A percentile compares a stretch with the other conserved stretches of the same genome.
Evolutionary conservation across 2,797 vertebrate genomes (phyloP).

Genomic region (Scomberomorus guttatus): DNA sequence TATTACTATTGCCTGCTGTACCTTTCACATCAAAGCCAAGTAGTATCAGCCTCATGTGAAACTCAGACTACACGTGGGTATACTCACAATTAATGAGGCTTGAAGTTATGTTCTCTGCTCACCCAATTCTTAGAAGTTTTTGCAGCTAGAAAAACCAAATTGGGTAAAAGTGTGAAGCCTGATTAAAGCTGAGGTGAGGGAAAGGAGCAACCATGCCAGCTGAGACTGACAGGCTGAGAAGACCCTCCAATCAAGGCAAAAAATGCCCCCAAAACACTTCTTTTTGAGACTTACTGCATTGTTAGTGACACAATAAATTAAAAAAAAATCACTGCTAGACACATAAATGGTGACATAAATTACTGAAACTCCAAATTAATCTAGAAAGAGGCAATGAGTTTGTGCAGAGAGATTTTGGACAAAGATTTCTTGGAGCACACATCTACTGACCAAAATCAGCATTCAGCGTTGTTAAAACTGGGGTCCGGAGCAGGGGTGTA

Average conservation of each 20-base stretch:
- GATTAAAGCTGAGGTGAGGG: constrained; percentile 1
- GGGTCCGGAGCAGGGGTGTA: not conserved
- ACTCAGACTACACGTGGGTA: not conserved
- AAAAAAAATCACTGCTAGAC: constrained; percentile 4
- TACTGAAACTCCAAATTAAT: not conserved
- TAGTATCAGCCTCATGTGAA: not conserved
- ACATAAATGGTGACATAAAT: not conserved
- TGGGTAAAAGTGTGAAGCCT: not conserved
- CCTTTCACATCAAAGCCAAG: not conserved
- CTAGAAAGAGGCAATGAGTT: not conserved
- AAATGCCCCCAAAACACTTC: not conserved
- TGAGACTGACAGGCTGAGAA: constrained; percentile 18
- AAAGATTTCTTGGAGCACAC: not conserved
- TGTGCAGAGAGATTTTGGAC: not conserved
- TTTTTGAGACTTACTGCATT: not conserved
- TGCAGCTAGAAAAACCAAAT: constrained; percentile 18
- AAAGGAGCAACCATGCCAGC: constrained; percentile 4
- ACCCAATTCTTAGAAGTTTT: not conserved
- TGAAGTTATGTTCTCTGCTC: not conserved
- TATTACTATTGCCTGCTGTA: not conserved
- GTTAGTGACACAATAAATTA: not conserved
- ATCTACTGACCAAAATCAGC: not conserved
- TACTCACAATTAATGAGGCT: not conserved
- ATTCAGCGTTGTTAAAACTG: constrained; percentile 22
- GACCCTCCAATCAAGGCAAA: constrained; percentile 6